Conservation (phyloP, 2,888 invertebrate genomes). For the Punctoribates punctum region DNA sequence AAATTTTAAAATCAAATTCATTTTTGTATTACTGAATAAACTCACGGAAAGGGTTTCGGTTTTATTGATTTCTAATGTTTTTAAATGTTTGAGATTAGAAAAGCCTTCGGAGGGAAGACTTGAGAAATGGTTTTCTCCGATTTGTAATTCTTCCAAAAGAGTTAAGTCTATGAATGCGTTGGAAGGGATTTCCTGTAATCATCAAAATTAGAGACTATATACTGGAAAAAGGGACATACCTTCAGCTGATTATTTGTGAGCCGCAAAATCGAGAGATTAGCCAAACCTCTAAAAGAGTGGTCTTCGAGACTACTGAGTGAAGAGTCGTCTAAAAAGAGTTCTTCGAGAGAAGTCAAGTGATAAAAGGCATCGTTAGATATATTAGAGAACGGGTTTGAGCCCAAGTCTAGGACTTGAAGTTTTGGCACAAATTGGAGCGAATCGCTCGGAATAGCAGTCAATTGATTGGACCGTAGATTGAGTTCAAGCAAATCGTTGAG, state of each 20-base stretch:
- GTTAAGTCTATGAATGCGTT: constrained; percentile 69
- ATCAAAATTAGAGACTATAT: not conserved
- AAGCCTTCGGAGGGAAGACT: constrained; percentile 68
- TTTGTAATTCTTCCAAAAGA: constrained; percentile 68
- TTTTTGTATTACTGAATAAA: not conserved
- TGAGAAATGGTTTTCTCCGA: constrained; percentile 75
- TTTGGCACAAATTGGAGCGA: constrained; percentile 72
- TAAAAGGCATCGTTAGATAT: constrained; percentile 55
- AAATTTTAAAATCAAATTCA: not conserved
- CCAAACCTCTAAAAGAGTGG: constrained; percentile 76
- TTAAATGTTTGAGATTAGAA: constrained; percentile 69
- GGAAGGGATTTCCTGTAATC: constrained; percentile 62
- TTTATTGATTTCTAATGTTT: constrained; percentile 68
- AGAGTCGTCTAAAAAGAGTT: constrained; percentile 62
- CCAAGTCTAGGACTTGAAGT: constrained; percentile 70
- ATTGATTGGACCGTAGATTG: constrained; percentile 75
- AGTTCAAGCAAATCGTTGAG: constrained; percentile 68
- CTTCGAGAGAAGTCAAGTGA: constrained; percentile 62
- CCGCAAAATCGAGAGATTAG: constrained; percentile 62
- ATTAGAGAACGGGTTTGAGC: constrained; percentile 70
- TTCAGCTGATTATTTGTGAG: constrained; percentile 77
- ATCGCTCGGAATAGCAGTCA: constrained; percentile 70
- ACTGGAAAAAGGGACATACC: not conserved
- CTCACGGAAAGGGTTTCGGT: constrained; percentile 55
- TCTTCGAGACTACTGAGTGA: constrained; percentile 57